Base-by-base conservation (phyloP, 2,888 invertebrate genomes). In the Dilophus febrilis region DNA sequence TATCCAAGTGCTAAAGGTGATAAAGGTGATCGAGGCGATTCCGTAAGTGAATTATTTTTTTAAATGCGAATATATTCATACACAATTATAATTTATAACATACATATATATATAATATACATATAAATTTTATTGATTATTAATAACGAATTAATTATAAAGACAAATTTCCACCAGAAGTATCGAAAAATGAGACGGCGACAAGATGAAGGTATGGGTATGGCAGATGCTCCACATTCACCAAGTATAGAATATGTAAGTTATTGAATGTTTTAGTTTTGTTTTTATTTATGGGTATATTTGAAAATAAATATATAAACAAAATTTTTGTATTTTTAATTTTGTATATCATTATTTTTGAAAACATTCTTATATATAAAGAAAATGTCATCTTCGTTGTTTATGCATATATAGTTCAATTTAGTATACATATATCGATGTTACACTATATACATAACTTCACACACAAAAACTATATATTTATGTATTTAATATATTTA, bases 1-100 rank as follows among this genome's bases (percentile, higher is more conserved):
- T 87, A 87, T 64, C 87, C 88, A 3, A 90, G 90, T 28, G 71
- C 77, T 48, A 86, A 85, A 61, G 88, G 91, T 22, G 87, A 88
- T 53, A 88, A 86, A 56, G 88, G 91, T 28, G 87, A 88, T 58
- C 86, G 88, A 56, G 88, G 88, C 27, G 88, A 90, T 70, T 86
- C 86, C 74, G 87, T 87, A 69, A 78, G 78, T 71, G 49, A 36
- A 36, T n/a, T 37, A 17, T 22, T 35, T 35, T 14, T 17, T 27
- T 19, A 30, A 13, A 35, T 14, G 14, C 35, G 31, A 19, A 14
- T n/a, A 16, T 3, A 12, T 18, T 14, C 27, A 14, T 28, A 22
- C 18, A 37, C 38, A 34, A 40, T 42, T 16, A 40, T 40, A 33
- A 32, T 27, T 18, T 35, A 38, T 34, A 28, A 28, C 34, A 27